Evolutionary conservation across 2,113 vertebrate genomes (phyloP), one percentile per base, ranked within the genome.

Genomic region (Lophochroa leadbeateri): DNA sequence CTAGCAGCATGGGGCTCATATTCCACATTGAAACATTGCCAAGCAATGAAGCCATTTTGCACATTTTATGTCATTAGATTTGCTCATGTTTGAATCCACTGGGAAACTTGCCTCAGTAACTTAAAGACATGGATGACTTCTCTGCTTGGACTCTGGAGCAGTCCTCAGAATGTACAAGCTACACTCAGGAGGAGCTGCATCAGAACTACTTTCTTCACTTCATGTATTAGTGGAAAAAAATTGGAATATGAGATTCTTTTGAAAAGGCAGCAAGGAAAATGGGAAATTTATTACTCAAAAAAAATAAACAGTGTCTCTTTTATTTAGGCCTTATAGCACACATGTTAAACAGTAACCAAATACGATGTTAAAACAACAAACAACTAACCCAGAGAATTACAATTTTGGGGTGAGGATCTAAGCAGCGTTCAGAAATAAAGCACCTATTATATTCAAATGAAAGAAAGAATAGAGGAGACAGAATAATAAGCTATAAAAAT

Each of bases 401-500:
- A 69, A 82, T 52, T 94, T 96, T 93, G 4, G 69, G 41, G 67
- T 87, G 67, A 96, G 58, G 41, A 91, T 82, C 61, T 79, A 85
- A 93, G 84, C 57, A 94, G 83, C n/a, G 72, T 71, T 96, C 94
- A 92, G 95, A 96, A 96, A 97, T 89, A 94, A 96, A 94, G 11
- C 76, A 27, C 41, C 67, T 77, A 91, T 96, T 94, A 89, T 89
- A 96, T 91, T 94, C 83, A 94, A 92, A 96, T 95, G 49, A 92
- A 97, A 92, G 44, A 74, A 92, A 92, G 81, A 94, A 87, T 29
- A n/a, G 37, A 89, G 33, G 33, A 87, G 44, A 58, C 57, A 87
- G 92, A 96, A 87, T 82, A 94, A 92, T 69, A 89, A 72, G 37
- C 81, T 87, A 80, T 79, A 94, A 95, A 97, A 97, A 96, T 89